Percentiles rank a stretch among this genome's conserved stretches.
phyloP scores from a whole-genome alignment of 2,888 invertebrate genomes.

The Cenopis cana region DNA sequence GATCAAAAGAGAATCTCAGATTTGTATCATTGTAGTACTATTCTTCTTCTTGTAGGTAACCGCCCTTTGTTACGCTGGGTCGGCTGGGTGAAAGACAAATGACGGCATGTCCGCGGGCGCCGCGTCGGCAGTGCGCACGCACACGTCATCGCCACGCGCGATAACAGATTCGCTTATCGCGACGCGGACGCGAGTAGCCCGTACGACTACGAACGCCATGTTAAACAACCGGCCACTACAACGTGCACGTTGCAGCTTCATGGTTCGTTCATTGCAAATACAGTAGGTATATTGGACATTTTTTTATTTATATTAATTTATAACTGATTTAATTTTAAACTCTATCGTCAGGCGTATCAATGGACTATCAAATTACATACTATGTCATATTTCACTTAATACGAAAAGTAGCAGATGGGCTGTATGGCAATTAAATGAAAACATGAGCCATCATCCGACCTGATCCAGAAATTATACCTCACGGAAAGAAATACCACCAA shows the following conservation, averaged over 20 bases:
- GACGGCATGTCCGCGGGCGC: background rate
- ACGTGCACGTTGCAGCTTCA: background rate
- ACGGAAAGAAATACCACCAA: too few species aligned
- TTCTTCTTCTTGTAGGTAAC: too few species aligned
- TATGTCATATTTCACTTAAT: background rate
- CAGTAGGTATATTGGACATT: background rate
- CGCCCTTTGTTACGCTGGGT: background rate
- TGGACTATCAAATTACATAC: background rate
- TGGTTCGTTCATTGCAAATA: too few species aligned
- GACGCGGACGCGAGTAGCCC: background rate
- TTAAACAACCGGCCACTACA: background rate
- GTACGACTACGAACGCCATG: background rate
- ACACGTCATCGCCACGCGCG: conserved; percentile 26
- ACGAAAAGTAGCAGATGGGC: too few species aligned
- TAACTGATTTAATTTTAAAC: background rate
- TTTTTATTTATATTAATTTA: background rate
- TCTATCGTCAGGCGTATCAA: background rate
- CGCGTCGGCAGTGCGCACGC: background rate
- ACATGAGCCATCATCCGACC: too few species aligned
- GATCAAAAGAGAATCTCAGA: too few species aligned
- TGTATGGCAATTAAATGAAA: too few species aligned
- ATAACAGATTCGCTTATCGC: conserved; percentile 24
- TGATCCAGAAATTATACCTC: too few species aligned
- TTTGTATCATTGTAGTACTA: too few species aligned
- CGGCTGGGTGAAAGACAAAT: background rate